Percentiles rank a stretch among this genome's conserved stretches.
Evolutionary conservation across 2,888 invertebrate species (phyloP).

Genomic region (Agrochola lychnidis): DNA sequence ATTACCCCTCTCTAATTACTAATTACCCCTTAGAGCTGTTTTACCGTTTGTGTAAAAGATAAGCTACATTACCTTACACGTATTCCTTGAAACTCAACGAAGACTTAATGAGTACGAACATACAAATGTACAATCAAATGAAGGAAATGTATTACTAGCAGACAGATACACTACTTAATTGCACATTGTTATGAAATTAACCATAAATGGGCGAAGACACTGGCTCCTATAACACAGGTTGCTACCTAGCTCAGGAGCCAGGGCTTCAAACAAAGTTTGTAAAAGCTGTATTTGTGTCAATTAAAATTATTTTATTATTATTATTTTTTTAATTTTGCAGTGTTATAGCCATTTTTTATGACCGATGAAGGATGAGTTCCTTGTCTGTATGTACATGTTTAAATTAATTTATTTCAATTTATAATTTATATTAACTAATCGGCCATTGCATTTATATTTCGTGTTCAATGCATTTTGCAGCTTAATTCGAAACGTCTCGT

Average conservation of each 20-base stretch:
- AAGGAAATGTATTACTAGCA: not conserved
- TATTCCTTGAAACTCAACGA: constrained; percentile 25
- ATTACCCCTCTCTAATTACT: constrained; percentile 57
- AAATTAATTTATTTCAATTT: not conserved
- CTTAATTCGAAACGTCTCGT: not conserved
- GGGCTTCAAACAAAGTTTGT: too few relatives aligned
- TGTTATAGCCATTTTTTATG: not conserved
- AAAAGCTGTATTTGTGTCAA: too few relatives aligned
- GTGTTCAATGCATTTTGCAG: not conserved
- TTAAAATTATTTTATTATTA: too few relatives aligned
- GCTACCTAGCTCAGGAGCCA: too few relatives aligned
- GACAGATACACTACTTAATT: not conserved
- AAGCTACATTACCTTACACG: constrained; percentile 13
- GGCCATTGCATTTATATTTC: not conserved
- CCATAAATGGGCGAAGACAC: too few relatives aligned
- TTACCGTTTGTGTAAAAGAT: constrained; percentile 28
- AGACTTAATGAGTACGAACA: not conserved
- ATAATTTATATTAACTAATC: not conserved
- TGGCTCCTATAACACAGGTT: too few relatives aligned
- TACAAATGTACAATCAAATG: not conserved
- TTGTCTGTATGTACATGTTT: not conserved
- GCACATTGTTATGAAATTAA: too few relatives aligned
- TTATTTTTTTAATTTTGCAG: too few relatives aligned
- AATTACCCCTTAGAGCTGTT: constrained; percentile 48
- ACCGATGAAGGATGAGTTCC: not conserved